Base-by-base conservation (phyloP, 2,888 invertebrate genomes). In the Campaea margaritaria region DNA sequence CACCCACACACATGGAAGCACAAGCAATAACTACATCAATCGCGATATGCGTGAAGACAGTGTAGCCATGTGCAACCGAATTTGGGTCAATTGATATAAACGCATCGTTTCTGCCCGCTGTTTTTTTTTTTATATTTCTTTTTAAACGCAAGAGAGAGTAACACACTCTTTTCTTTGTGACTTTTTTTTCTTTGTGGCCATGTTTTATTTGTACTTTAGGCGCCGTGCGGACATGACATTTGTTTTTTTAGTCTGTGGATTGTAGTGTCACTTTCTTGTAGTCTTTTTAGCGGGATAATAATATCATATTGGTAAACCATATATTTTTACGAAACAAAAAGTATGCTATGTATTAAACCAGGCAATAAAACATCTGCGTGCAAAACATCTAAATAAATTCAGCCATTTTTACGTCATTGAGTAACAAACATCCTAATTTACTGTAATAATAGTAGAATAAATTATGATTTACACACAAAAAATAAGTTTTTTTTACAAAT, bases 61-160 rank as follows among this genome's bases (percentile, higher is more conserved):
- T 74, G 79, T 76, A 79, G 75, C 85, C 88, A 84, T 85, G 85
- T 85, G 86, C 64, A 63, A 27, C 51, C 38, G 43, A 77, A 90
- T 90, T 89, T 89, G 72, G 90, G 89, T 90, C 91, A 91, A 86
- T 86, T 85, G 81, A 87, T 89, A 89, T 86, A 87, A 88, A 82
- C 83, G 78, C 76, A 78, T 78, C 82, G 76, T 68, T 16, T 47
- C 74, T 70, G 72, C 64, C 73, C 67, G 76, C 68, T 69, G 73
- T 69, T 53, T 56, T 49, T 38, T 73, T 69, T 53, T 56, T 49
- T 38, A 21, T 49, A 36, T 12, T 36, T 36, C 11, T 41, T 57
- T 48, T 58, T 55, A 65, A 59, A 55, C 42, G 48, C 43, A 52
- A 77, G 82, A 80, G 79, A 79, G 77, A 76, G 77, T 72, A 68